Evolutionary conservation across 2,888 invertebrate species (phyloP).

Genomic region (Chironomus tentans): DNA sequence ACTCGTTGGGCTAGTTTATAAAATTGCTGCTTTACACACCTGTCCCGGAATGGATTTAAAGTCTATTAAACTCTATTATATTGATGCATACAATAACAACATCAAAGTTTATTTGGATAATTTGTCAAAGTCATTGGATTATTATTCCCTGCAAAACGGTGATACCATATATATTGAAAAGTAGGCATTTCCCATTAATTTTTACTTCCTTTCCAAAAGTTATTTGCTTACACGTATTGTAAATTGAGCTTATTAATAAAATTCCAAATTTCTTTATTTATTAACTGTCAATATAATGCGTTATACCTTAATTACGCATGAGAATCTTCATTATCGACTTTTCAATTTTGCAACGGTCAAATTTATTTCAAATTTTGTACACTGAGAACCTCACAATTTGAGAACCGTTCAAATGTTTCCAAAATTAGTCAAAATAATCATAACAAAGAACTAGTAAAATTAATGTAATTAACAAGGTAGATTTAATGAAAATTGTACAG

Average conservation of each 20-base stretch:
- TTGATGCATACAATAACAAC: conserved; percentile 50
- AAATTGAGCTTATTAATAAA: too few species aligned
- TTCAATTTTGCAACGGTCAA: too few species aligned
- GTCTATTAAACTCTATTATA: conserved; percentile 42
- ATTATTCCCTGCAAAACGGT: conserved; percentile 75
- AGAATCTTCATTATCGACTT: too few species aligned
- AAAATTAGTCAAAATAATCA: too few species aligned
- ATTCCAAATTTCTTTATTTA: too few species aligned
- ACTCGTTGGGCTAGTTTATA: conserved; percentile 67
- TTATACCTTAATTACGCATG: too few species aligned
- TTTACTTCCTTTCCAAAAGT: not conserved
- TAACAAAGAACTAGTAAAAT: not conserved
- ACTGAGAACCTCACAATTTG: too few species aligned
- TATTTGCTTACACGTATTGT: not conserved
- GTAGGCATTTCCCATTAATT: not conserved
- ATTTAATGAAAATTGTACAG: not conserved
- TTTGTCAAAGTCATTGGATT: conserved; percentile 69
- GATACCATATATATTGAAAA: conserved; percentile 63
- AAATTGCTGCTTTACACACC: conserved; percentile 35
- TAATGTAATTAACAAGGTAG: not conserved
- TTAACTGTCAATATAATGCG: too few species aligned
- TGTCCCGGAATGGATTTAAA: conserved; percentile 40
- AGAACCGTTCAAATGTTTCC: too few species aligned
- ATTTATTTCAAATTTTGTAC: too few species aligned
- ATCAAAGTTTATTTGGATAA: conserved; percentile 71